These are phyloP conservation scores for Aix galericulata DNA, from an alignment of 2,113 vertebrate species.

Conservation along the genomic window DNA sequence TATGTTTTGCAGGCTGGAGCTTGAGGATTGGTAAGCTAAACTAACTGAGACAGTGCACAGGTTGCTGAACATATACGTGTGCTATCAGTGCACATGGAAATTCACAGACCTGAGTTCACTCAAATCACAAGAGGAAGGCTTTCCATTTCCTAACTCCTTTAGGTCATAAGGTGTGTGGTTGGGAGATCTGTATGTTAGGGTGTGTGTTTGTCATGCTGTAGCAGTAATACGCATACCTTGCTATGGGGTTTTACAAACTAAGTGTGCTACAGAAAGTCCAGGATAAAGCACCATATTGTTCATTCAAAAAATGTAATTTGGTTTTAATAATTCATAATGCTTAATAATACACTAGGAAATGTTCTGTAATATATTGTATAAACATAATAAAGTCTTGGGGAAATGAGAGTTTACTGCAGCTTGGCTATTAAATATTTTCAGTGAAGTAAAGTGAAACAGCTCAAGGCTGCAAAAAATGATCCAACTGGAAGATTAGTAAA, in stretches of 20 bases:
- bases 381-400: constrained; percentile 1
- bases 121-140: background rate
- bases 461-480: constrained; percentile 12
- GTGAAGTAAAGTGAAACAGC: constrained; percentile 7
- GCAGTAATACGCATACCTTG: background rate
- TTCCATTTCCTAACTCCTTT: background rate
- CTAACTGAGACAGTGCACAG: background rate
- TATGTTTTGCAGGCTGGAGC: background rate
- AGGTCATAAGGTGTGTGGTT: background rate
- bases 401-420: background rate
- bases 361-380: background rate
- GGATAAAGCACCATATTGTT: background rate
- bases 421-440: constrained; percentile 26
- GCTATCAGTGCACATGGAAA: background rate
- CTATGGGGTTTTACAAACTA: background rate
- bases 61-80: background rate
- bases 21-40: background rate
- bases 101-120: background rate
- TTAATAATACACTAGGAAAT: background rate
- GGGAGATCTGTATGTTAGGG: background rate
- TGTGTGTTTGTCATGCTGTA: background rate
- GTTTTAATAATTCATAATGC: constrained; percentile 19
- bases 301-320: background rate
- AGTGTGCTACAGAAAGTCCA: background rate
- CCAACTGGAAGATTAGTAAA: constrained; percentile 23